A percentile compares a stretch with the other conserved stretches of the same genome.
Conservation (phyloP, 2,113 vertebrate species). For the Motacilla tschutschensis region DNA sequence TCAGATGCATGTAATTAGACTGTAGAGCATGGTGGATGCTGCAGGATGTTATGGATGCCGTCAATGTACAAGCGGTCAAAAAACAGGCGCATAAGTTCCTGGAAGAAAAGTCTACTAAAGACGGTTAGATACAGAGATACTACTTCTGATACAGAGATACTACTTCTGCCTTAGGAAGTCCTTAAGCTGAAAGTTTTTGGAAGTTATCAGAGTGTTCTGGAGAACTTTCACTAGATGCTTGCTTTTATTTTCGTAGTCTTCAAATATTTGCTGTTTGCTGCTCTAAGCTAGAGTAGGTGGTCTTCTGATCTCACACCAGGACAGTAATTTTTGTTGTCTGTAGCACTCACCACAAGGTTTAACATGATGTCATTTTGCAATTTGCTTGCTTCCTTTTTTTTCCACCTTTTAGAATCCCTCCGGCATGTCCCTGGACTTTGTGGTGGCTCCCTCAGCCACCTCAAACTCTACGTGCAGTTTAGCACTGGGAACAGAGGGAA, state of each 20-base stretch:
- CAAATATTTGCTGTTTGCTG: neutral
- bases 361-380: neutral
- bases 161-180: neutral
- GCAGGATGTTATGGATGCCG: neutral
- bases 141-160: neutral
- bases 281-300: neutral
- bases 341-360: neutral
- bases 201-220: neutral
- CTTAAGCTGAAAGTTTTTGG: neutral
- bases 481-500: slow-evolving; percentile 17
- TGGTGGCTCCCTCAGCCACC: neutral
- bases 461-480: slow-evolving; percentile 32
- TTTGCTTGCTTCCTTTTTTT: neutral
- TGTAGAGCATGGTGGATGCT: neutral
- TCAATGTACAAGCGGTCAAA: neutral
- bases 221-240: neutral
- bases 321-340: neutral
- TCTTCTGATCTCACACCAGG: neutral
- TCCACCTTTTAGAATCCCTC: neutral
- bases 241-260: neutral
- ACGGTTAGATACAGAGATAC: neutral
- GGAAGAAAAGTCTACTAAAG: neutral
- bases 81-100: neutral
- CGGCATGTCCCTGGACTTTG: neutral
- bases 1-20: neutral